Conservation (phyloP, 2,797 vertebrate genomes). For the Sternarchorhynchus goeldii region DNA sequence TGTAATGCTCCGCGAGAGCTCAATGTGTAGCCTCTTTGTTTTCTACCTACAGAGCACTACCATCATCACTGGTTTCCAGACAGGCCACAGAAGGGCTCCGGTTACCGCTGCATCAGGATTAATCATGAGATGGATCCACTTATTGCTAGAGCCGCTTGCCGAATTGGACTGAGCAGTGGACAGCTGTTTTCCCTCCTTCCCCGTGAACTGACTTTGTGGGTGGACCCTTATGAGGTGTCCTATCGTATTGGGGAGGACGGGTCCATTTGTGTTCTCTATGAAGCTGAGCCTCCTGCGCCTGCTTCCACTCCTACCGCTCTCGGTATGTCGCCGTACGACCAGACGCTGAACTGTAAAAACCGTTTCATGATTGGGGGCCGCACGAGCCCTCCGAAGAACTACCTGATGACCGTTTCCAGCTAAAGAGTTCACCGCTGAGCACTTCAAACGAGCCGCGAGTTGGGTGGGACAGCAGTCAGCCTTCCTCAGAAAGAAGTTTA, state of each 20-base stretch:
- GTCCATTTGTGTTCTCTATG: constrained; percentile 84
- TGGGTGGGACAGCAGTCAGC: constrained; percentile 9
- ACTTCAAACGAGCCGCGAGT: neutral
- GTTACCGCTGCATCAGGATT: constrained; percentile 86
- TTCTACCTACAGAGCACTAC: constrained; percentile 77
- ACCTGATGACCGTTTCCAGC: constrained; percentile 83
- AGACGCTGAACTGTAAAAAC: constrained; percentile 79
- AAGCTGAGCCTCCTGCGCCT: constrained; percentile 59
- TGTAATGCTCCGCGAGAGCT: no score
- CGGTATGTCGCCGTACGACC: constrained; percentile 63
- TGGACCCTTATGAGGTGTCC: constrained; percentile 85
- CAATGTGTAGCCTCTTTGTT: neutral
- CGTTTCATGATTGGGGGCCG: constrained; percentile 73
- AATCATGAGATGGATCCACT: constrained; percentile 86
- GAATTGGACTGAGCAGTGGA: constrained; percentile 74
- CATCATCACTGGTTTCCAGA: constrained; percentile 85
- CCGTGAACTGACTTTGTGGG: constrained; percentile 84
- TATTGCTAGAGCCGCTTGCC: constrained; percentile 76
- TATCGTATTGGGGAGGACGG: constrained; percentile 86
- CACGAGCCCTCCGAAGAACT: constrained; percentile 78
- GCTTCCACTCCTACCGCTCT: constrained; percentile 17
- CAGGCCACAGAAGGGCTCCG: constrained; percentile 82
- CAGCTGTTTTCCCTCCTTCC: constrained; percentile 79
- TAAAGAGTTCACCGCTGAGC: constrained; percentile 53
- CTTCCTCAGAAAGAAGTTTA: constrained; percentile 23